Evolutionary conservation across 2,797 vertebrate species (phyloP).

Genomic region (Acanthiza pusilla): DNA sequence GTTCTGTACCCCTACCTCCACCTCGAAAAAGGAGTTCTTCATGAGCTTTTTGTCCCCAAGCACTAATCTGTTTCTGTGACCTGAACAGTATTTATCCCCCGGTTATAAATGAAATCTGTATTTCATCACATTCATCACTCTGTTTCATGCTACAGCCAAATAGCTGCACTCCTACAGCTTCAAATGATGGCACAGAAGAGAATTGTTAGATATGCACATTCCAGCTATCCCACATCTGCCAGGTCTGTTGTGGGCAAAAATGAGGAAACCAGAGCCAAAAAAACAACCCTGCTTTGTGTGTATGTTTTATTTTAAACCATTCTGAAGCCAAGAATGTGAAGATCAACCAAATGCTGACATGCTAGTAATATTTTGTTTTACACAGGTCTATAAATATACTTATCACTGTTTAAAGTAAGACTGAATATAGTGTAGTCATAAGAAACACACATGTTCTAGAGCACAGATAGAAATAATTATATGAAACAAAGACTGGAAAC

Average conservation of each 20-base stretch:
- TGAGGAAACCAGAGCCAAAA: slow-evolving; percentile 48
- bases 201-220: slow-evolving; percentile 70
- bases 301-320: slow-evolving; percentile 61
- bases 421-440: slow-evolving; percentile 40
- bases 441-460: slow-evolving; percentile 58
- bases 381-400: slow-evolving; percentile 65
- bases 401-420: slow-evolving; percentile 60
- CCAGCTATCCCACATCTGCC: slow-evolving; percentile 65
- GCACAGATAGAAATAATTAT: slow-evolving; percentile 55
- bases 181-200: slow-evolving; percentile 68
- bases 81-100: slow-evolving; percentile 46
- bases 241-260: slow-evolving; percentile 69
- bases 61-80: slow-evolving; percentile 45
- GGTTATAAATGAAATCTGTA: slow-evolving; percentile 61
- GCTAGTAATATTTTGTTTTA: slow-evolving; percentile 62
- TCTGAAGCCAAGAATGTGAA: slow-evolving; percentile 66
- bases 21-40: neutral
- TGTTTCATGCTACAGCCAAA: slow-evolving; percentile 53
- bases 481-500: slow-evolving; percentile 51
- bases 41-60: slow-evolving; percentile 20
- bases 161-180: slow-evolving; percentile 66
- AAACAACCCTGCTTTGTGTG: slow-evolving; percentile 47
- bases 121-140: slow-evolving; percentile 64
- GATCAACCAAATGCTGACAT: slow-evolving; percentile 64
- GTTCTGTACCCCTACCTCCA: neutral